These are phyloP conservation scores for Dromococcyx pavoninus DNA, from an alignment of 2,797 vertebrate genomes.

Conservation along the genomic window DNA sequence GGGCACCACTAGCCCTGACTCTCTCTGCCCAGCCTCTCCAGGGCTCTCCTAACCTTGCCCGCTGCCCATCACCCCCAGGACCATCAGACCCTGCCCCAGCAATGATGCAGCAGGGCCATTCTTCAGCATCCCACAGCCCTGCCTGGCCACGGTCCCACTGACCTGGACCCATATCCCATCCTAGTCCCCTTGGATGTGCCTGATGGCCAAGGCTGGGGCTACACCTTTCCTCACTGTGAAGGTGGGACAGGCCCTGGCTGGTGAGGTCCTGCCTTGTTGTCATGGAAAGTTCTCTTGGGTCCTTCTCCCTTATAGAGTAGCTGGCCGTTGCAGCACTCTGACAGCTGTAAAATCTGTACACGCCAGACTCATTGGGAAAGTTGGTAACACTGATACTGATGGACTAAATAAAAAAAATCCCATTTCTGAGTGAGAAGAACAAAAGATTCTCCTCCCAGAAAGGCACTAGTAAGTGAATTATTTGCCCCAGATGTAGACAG, in stretches of 20 bases:
- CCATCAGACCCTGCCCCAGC: background rate
- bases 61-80: background rate
- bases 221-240: background rate
- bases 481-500: background rate
- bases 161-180: background rate
- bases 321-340: background rate
- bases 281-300: background rate
- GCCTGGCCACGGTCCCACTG: background rate
- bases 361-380: background rate
- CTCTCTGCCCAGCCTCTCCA: background rate
- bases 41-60: background rate
- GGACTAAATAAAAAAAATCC: background rate
- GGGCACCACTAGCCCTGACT: background rate
- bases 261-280: background rate
- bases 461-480: background rate
- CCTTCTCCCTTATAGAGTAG: background rate
- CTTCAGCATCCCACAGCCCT: background rate
- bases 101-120: accelerated
- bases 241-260: background rate
- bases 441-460: background rate
- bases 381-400: background rate
- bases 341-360: background rate
- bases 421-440: background rate
- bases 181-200: background rate
- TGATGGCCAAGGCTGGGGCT: background rate